Conservation (phyloP, 64 coral and sea anemone species). For the Platygyra sinensis region DNA sequence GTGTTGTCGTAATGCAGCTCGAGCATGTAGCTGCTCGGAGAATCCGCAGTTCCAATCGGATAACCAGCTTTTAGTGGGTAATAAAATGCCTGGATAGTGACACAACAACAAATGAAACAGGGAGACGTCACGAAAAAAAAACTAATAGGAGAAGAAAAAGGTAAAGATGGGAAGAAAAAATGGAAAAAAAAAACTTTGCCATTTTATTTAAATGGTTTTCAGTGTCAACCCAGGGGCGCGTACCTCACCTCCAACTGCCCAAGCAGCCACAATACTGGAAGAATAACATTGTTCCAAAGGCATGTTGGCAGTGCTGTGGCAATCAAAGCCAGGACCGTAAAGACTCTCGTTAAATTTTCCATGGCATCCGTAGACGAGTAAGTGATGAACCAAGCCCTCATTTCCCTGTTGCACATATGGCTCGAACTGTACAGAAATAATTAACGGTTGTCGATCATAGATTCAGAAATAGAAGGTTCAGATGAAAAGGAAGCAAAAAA, state of each 20-base stretch:
- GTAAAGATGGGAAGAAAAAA: too few relatives aligned
- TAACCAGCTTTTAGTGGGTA: constrained; percentile 51
- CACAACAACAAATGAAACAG: not conserved
- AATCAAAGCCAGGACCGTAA: constrained; percentile 1
- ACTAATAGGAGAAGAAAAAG: too few relatives aligned
- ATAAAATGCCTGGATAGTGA: constrained; percentile 29
- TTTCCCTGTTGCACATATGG: constrained; percentile 31
- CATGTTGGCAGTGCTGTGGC: constrained; percentile 27
- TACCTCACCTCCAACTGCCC: constrained; percentile 66
- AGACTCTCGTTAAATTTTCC: constrained; percentile 18
- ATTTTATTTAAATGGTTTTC: too few relatives aligned
- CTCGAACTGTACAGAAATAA: constrained; percentile 34
- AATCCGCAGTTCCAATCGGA: constrained; percentile 41
- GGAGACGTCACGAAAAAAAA: too few relatives aligned
- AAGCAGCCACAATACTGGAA: constrained; percentile 19
- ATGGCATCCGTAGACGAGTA: constrained; percentile 32
- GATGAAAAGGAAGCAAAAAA: too few relatives aligned
- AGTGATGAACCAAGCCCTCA: constrained; percentile 50
- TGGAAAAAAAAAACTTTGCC: too few relatives aligned
- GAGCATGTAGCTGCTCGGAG: constrained; percentile 21
- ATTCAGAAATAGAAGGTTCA: too few relatives aligned
- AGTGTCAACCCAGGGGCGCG: not conserved
- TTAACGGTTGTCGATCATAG: not conserved
- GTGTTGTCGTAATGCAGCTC: constrained; percentile 72
- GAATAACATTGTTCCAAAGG: constrained; percentile 16